Evolutionary conservation across 2,113 vertebrate genomes (phyloP).

Genomic region (Gymnobelideus leadbeateri): DNA sequence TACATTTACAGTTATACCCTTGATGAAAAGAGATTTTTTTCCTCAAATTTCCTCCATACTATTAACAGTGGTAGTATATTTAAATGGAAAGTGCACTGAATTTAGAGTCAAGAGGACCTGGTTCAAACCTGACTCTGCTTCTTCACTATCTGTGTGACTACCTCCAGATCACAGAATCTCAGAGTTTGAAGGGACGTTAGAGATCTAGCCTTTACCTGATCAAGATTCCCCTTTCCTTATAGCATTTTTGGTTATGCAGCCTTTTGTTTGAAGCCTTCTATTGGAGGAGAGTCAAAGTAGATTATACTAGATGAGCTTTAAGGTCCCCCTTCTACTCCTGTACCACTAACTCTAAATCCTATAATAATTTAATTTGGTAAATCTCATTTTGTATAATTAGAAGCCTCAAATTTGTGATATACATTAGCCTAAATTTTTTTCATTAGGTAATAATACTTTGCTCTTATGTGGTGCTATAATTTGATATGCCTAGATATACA

Average conservation of each 20-base stretch:
- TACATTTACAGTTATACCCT: not conserved
- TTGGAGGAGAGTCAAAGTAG: not conserved
- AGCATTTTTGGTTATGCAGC: not conserved
- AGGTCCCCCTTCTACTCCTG: too few species aligned
- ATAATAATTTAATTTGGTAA: not conserved
- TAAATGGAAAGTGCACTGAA: not conserved
- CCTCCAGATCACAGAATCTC: not conserved
- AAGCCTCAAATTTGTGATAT: not conserved
- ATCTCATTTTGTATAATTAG: not conserved
- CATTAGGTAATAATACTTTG: too few species aligned
- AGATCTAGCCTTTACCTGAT: not conserved
- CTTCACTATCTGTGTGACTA: not conserved
- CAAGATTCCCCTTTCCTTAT: not conserved
- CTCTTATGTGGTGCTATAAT: too few species aligned
- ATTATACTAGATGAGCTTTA: not conserved
- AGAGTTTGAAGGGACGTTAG: not conserved
- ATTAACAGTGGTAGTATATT: not conserved
- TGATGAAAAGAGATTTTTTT: not conserved
- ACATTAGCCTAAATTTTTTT: not conserved
- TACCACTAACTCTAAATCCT: not conserved
- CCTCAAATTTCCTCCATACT: not conserved
- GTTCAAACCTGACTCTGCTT: not conserved
- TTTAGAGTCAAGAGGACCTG: not conserved
- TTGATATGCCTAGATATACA: too few species aligned
- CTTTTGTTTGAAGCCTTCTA: not conserved